Base-by-base conservation (phyloP, 2,113 vertebrate genomes). In the Lepus americanus region DNA sequence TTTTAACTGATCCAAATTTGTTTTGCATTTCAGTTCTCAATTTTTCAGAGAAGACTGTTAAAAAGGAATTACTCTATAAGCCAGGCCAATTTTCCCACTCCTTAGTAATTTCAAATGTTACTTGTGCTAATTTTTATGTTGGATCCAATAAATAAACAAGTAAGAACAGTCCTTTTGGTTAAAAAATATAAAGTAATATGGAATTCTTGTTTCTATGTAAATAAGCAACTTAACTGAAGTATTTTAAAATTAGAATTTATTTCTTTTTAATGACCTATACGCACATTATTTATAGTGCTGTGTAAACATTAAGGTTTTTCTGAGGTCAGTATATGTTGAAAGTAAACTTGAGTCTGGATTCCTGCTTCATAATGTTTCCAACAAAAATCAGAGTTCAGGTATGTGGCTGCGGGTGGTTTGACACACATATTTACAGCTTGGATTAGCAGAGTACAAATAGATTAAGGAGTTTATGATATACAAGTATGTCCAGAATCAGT, bases 251-350 rank as follows among this genome's bases (percentile, higher is more conserved):
- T 69, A n/a, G 20, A 23, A 84, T 6, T 44, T 61, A 29, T 86
- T 92, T 72, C 20, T 90, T 20, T 94, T 87, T 92, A 82, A 96
- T 66, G 19, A 72, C 22, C 1, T 14, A 76, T 55, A 55, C 13
- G 0, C 44, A 70, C 16, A 39, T 74, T 63, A 79, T 90, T 93
- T 91, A 89, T 17, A 33, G 49, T 36, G 22, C 12, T 79, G 0
- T 55, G 13, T 67, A 89, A 93, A 94, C 77, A 19, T 2, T 53
- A 92, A 70, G n/a, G 0, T 2, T 74, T 29, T 59, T 89, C 25
- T 95, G 2, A 36, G 87, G 31, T 85, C 22, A 74, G 33, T 74
- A 33, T 87, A 79, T 69, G n/a, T 79, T 80, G 25, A 92, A 94
- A 89, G 17, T 29, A 74, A 11, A 66, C 73, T 73, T 72, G 89